A percentile compares a stretch with the other conserved stretches of the same genome.
Evolutionary conservation across 2,113 vertebrate genomes (phyloP).

Genomic region (Polyodon spathula): DNA sequence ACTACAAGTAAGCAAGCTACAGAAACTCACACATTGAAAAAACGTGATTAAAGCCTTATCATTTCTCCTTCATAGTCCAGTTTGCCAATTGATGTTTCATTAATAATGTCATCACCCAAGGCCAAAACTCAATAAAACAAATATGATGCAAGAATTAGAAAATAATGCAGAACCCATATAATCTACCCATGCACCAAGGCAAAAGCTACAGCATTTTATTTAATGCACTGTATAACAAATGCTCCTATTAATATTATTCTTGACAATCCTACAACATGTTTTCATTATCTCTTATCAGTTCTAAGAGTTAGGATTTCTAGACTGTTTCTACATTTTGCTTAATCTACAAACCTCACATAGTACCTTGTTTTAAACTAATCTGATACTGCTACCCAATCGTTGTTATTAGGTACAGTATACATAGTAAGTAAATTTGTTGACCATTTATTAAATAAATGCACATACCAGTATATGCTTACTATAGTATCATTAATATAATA

Average conservation of each 20-base stretch:
- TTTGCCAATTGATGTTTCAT: background rate
- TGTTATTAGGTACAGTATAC: conserved; percentile 8
- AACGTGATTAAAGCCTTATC: background rate
- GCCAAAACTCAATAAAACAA: conserved; percentile 18
- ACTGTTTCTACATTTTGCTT: conserved; percentile 23
- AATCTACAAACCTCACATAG: conserved; percentile 11
- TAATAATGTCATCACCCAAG: background rate
- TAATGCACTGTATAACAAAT: conserved; percentile 50
- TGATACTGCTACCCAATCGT: conserved; percentile 35
- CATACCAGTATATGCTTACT: conserved; percentile 10
- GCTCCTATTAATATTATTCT: conserved; percentile 28
- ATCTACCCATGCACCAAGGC: conserved; percentile 87
- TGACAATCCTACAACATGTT: conserved; percentile 36
- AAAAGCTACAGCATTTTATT: conserved; percentile 81
- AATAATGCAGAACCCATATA: conserved; percentile 66
- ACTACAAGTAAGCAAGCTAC: conserved; percentile 15
- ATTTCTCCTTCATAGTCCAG: too few relatives aligned
- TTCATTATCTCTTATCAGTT: conserved; percentile 30
- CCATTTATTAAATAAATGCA: conserved; percentile 32
- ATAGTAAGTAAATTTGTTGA: conserved; percentile 24
- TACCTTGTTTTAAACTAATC: conserved; percentile 31
- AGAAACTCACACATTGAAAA: conserved; percentile 7
- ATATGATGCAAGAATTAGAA: conserved; percentile 42
- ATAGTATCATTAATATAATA: conserved; percentile 30
- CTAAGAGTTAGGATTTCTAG: conserved; percentile 13